Evolutionary conservation across 1,140 invertebrate genomes (phyloP), one percentile per base, ranked within the genome.

Genomic region (Brachionus rotundiformis): DNA sequence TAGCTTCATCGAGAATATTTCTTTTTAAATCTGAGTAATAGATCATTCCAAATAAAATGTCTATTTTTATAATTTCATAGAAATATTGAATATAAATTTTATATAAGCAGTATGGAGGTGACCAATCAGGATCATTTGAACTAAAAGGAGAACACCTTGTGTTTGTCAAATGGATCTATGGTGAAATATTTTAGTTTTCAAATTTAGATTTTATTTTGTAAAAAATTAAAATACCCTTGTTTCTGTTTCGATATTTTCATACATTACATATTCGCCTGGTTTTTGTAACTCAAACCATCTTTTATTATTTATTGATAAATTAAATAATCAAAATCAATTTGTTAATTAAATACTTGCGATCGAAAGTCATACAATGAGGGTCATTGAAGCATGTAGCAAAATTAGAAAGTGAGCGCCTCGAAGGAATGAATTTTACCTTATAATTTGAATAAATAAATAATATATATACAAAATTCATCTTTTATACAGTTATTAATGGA

Each of bases 261-360:
- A 73, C 68, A 73, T 73, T 44, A 25, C 19, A 73, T 25, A 73
- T 44, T 73, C 68, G 11, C 68, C 68, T 4, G 68, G 36, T 73
- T 25, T 7, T n/a, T 73, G 68, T 11, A 44, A 44, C 1, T 25
- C 39, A 23, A 73, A 73, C 10, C 16, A 2, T 44, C 36, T 73
- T 29, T 16, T n/a, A n/a, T n/a, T n/a, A n/a, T n/a, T n/a, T n/a
- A n/a, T n/a, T n/a, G n/a, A n/a, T n/a, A n/a, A 44, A 41, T 16
- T 2, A 39, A 36, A 71, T 36, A n/a, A 71, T 73, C 2, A 1
- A 29, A 41, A 25, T 23, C 4, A 25, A 47, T 29, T 25, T 1
- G 3, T 27, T 29, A 29, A 47, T 7, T 8, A 19, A n/a, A n/a
- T 44, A 73, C 68, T 25, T 73, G 7, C 29, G 29, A 68, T 68